Percentiles rank a stretch among this genome's conserved stretches.
Evolutionary conservation across 1,140 invertebrate genomes (phyloP).

Genomic region (Pachyrhynchus sulphureomaculatus): DNA sequence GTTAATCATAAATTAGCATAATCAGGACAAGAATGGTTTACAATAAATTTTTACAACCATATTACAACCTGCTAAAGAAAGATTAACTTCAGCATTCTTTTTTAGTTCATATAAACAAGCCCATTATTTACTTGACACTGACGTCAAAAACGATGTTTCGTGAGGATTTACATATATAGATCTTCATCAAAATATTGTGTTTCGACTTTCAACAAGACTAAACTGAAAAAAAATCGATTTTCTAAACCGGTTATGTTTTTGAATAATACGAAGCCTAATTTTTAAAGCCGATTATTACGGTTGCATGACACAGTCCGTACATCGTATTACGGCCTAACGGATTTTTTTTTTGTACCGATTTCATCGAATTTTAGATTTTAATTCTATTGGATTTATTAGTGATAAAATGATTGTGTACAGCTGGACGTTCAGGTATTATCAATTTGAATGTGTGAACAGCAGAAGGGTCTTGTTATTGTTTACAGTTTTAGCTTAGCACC

Average conservation of each 20-base stretch:
- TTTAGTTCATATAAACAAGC: no score
- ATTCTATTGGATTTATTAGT: slow-evolving; percentile 13
- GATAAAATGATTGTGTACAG: slow-evolving; percentile 10
- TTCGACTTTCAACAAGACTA: neutral
- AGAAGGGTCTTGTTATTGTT: slow-evolving; percentile 3
- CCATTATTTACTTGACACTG: no score
- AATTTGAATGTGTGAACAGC: slow-evolving; percentile 5
- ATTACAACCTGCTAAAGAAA: no score
- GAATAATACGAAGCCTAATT: slow-evolving; percentile 6
- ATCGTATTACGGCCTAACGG: slow-evolving; percentile 16
- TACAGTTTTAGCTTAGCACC: no score
- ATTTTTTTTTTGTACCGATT: slow-evolving; percentile 6
- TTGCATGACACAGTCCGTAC: slow-evolving; percentile 5
- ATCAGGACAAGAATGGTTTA: no score
- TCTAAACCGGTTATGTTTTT: slow-evolving; percentile 11
- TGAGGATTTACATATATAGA: neutral
- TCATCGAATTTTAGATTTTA: slow-evolving; percentile 18
- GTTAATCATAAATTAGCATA: no score
- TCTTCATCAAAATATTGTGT: neutral
- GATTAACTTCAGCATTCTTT: no score
- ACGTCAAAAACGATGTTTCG: neutral
- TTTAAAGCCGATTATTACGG: slow-evolving; percentile 13
- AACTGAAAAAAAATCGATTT: slow-evolving; percentile 3
- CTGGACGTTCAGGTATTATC: slow-evolving; percentile 12
- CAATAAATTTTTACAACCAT: no score